A percentile compares a stretch with the other conserved stretches of the same genome.
phyloP scores from a whole-genome alignment of 2,797 vertebrate species.

The Balearica regulorum region DNA sequence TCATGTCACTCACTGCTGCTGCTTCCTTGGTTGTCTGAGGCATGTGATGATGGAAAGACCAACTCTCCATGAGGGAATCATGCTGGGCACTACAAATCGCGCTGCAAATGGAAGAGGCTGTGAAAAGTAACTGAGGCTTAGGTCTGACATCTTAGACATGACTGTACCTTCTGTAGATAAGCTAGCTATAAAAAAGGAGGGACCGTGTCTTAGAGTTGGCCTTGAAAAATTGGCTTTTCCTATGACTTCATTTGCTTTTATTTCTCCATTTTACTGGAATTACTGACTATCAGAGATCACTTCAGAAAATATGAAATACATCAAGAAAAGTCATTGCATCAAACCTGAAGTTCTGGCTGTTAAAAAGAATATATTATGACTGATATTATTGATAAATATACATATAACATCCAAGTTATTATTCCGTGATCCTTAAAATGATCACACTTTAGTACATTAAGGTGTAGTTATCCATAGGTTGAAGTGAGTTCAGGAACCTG shows the following conservation, averaged over 20 bases:
- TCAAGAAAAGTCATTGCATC: not conserved
- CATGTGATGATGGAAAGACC: not conserved
- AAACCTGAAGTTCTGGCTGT: not conserved
- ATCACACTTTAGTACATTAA: not conserved
- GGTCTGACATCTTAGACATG: not conserved
- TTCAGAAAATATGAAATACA: not conserved
- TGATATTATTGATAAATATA: not conserved
- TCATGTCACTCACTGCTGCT: not conserved
- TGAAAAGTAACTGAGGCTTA: not conserved
- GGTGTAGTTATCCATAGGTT: not conserved
- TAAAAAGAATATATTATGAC: not conserved
- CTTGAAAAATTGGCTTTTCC: not conserved
- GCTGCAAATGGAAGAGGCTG: not conserved
- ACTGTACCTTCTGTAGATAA: not conserved
- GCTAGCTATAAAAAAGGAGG: not conserved
- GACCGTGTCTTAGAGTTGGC: fast-evolving
- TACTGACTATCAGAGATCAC: not conserved
- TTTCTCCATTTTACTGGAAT: not conserved
- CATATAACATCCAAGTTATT: not conserved
- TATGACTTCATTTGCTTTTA: not conserved
- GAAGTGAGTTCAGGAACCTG: not conserved
- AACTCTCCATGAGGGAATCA: not conserved
- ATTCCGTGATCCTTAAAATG: not conserved
- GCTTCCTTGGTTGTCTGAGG: not conserved
- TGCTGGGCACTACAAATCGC: not conserved